These are phyloP conservation scores for Passer domesticus DNA, from an alignment of 2,113 vertebrate species.

Conservation along the genomic window DNA sequence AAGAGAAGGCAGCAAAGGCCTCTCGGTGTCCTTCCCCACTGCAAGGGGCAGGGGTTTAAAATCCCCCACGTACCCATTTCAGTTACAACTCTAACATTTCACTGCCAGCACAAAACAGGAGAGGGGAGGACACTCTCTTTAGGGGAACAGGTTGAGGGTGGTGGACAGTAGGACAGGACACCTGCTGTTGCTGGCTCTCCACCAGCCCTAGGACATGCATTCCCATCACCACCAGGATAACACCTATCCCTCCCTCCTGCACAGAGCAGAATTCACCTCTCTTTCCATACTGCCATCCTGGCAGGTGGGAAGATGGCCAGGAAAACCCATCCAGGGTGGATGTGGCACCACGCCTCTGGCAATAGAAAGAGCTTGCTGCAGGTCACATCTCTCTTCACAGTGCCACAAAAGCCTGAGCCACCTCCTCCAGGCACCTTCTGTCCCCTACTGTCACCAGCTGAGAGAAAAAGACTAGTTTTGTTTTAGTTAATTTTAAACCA, in stretches of 20 bases:
- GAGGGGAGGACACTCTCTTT: not conserved
- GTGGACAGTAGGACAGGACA: not conserved
- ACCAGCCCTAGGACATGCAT: not conserved
- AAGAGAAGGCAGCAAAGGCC: not conserved
- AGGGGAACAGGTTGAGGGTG: not conserved
- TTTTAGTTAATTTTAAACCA: conserved; percentile 24
- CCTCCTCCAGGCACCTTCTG: not conserved
- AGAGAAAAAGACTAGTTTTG: not conserved
- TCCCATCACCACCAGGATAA: not conserved
- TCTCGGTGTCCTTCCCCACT: not conserved
- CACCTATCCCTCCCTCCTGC: not conserved
- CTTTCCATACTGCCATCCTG: not conserved
- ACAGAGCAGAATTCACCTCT: not conserved
- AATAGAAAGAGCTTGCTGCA: not conserved
- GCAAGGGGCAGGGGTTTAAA: not conserved
- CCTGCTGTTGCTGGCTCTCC: not conserved
- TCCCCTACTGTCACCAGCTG: not conserved
- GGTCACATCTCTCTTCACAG: not conserved
- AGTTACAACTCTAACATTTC: not conserved
- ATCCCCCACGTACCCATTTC: not conserved
- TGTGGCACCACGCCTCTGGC: not conserved
- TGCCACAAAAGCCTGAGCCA: not conserved
- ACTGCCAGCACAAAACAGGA: not conserved
- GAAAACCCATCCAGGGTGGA: not conserved
- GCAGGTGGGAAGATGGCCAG: not conserved